Conservation (phyloP, 2,113 vertebrate genomes). For the Rhipidura dahli region DNA sequence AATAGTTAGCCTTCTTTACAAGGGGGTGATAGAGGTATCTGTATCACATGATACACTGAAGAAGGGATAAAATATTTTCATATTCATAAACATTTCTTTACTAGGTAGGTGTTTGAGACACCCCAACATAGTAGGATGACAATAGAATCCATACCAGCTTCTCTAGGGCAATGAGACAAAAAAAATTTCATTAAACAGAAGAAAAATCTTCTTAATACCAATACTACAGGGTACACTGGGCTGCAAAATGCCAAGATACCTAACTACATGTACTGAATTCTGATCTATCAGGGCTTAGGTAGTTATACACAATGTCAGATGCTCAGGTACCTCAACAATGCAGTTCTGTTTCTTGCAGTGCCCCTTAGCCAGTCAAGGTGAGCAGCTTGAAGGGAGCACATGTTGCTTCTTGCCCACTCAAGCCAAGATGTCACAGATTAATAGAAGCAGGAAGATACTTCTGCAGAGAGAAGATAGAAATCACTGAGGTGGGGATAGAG, state of each 20-base stretch:
- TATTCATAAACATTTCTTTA: not conserved
- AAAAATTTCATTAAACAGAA: not conserved
- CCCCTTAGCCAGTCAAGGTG: not conserved
- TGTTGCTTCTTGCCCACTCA: not conserved
- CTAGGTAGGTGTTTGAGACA: not conserved
- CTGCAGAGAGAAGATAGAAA: not conserved
- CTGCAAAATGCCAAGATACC: not conserved
- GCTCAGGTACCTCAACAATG: not conserved
- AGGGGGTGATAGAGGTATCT: not conserved
- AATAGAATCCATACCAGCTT: not conserved
- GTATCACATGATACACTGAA: not conserved
- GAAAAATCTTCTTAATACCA: not conserved
- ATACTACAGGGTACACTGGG: not conserved
- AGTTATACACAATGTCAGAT: not conserved
- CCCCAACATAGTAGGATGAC: not conserved
- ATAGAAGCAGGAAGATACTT: not conserved
- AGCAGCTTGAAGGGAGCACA: not conserved
- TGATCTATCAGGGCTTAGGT: not conserved
- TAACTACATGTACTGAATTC: not conserved
- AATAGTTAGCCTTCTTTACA: not conserved
- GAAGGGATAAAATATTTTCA: not conserved
- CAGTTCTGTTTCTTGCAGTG: not conserved
- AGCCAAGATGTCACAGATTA: not conserved
- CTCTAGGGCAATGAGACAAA: not conserved
- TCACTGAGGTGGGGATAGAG: not conserved